Evolutionary conservation across 2,797 vertebrate genomes (phyloP), one percentile per base, ranked within the genome.

Genomic region (Sebastes iracundus): DNA sequence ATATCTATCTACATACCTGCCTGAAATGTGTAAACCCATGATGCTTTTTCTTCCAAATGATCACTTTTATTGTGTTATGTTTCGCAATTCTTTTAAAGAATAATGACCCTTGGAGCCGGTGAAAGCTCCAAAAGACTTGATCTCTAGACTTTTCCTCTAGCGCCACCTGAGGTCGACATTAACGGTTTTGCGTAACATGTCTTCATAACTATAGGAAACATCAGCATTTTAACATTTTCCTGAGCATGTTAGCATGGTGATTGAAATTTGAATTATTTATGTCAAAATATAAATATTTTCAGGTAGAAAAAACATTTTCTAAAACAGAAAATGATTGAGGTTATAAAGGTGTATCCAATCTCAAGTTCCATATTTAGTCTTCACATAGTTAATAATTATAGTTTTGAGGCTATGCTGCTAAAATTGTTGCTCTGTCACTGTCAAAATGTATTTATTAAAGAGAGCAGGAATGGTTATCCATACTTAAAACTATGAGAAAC

Each of bases 401-500:
- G 28, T 33, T 68, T n/a, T 23, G 23, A 56, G 25, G 5, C 18
- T 30, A 4, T 23, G 49, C 23, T 28, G 30, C 25, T 32, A 13
- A 42, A n/a, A 55, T 16, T 61, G n/a, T 30, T 42, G 23, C 38
- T 46, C 32, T 72, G 25, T 69, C 13, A 53, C 1, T 20, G 30
- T 56, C 25, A 69, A 35, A 33, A 49, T 28, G 2, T 16, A 62
- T 74, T 69, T 55, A 73, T 67, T 28, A 77, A 27, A 22, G 33
- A 49, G 5, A 46, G 32, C 49, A 35, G 18, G 20, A 67, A 63
- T 63, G 20, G 13, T 16, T 55, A 70, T 52, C 20, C 20, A 67
- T 20, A 23, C 46, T 22, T 49, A 13, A 23, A 55, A 55, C 22
- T 55, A 9, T 5, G n/a, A 53, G 16, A 49, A 49, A 49, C 46